phyloP scores from a whole-genome alignment of 1,140 invertebrate genomes.

The Drosophila tani region DNA sequence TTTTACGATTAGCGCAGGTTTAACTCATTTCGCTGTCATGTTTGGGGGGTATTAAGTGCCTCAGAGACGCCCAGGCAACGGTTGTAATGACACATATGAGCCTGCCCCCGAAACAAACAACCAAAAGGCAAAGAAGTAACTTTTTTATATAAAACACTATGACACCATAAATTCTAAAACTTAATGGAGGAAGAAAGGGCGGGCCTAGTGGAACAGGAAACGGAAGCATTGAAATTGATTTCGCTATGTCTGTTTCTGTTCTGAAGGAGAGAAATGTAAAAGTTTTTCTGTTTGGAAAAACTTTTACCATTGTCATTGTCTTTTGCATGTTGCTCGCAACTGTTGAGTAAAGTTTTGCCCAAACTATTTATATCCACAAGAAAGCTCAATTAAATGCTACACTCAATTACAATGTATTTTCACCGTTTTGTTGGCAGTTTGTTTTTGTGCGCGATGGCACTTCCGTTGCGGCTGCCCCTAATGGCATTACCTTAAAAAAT shows the following conservation, averaged over 20 bases:
- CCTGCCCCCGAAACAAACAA: constrained; percentile 34
- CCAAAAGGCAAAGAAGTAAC: constrained; percentile 23
- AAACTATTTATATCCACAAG: constrained; percentile 55
- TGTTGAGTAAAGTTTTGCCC: constrained; percentile 67
- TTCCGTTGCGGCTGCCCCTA: constrained; percentile 52
- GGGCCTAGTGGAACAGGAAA: constrained; percentile 27
- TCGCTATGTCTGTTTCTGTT: constrained; percentile 73
- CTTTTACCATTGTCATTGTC: constrained; percentile 52
- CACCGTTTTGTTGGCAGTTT: constrained; percentile 5
- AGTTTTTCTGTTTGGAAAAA: constrained; percentile 60
- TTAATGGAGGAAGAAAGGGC: constrained; percentile 31
- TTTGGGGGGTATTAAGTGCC: constrained; percentile 12
- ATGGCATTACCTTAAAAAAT: constrained; percentile 69
- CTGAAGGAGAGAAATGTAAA: constrained; percentile 59
- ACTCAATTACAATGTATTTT: constrained; percentile 64
- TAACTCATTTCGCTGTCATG: constrained; percentile 36
- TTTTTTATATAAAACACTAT: constrained; percentile 53
- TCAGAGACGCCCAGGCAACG: constrained; percentile 18
- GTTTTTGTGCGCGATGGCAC: constrained; percentile 47
- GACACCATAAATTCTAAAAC: constrained; percentile 60
- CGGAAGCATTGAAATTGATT: constrained; percentile 78
- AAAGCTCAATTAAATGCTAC: constrained; percentile 73
- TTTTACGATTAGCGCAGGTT: constrained; percentile 19
- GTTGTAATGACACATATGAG: constrained; percentile 26
- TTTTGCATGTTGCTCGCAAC: constrained; percentile 72